phyloP scores from a whole-genome alignment of 1,140 invertebrate species.

The Pseudomyrmex dendroicus region DNA sequence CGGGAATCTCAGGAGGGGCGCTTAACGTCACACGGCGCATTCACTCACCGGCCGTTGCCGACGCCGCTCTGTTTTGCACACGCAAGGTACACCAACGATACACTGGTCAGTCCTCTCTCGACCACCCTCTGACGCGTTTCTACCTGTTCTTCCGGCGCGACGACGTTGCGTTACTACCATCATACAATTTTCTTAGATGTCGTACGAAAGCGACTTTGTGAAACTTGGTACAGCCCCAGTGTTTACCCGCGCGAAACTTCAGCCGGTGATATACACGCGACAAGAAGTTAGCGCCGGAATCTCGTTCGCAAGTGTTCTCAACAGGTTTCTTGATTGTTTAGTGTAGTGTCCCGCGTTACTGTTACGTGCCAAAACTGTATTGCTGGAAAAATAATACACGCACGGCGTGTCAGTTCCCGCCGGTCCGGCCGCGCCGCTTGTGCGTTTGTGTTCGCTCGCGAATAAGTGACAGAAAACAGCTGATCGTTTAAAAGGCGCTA shows the following conservation, averaged over 20 bases:
- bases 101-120: constrained; percentile 75
- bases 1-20: constrained; percentile 80
- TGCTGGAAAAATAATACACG: constrained; percentile 4
- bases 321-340: constrained; percentile 23
- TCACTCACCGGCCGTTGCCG: constrained; percentile 84
- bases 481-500: constrained; percentile 73
- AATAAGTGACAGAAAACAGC: constrained; percentile 75
- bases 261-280: constrained; percentile 6
- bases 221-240: constrained; percentile 36
- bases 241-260: constrained; percentile 38
- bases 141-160: no score
- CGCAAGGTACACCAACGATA: constrained; percentile 74
- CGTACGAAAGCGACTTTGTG: constrained; percentile 34
- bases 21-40: constrained; percentile 80
- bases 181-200: not conserved
- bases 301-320: constrained; percentile 26
- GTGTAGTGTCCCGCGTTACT: constrained; percentile 26
- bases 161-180: not conserved
- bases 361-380: not conserved
- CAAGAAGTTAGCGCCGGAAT: constrained; percentile 13
- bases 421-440: constrained; percentile 13
- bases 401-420: no score
- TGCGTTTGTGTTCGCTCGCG: constrained; percentile 52
- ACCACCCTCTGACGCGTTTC: constrained; percentile 19
- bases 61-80: constrained; percentile 78